Conservation (phyloP, 2,888 invertebrate genomes). For the Hirtodrosophila cameraria region DNA sequence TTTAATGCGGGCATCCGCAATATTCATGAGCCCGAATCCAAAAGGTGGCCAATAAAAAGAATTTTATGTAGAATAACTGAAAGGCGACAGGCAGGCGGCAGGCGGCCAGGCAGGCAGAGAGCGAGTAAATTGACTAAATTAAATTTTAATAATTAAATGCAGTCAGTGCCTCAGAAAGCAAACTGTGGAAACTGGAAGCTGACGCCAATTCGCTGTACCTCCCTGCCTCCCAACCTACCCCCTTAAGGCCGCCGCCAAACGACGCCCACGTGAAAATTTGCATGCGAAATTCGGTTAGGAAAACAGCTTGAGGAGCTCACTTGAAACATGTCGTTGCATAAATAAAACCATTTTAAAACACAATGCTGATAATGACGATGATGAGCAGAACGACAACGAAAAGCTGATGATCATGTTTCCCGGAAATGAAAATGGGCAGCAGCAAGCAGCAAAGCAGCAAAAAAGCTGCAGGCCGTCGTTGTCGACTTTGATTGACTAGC, state of each 20-base stretch:
- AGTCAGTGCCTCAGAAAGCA: constrained; percentile 23
- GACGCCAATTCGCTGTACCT: neutral
- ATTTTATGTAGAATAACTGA: constrained; percentile 10
- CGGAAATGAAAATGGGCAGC: constrained; percentile 4
- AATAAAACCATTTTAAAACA: constrained; percentile 72
- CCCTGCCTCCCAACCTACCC: neutral
- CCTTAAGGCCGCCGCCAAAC: neutral
- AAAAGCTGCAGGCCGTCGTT: constrained; percentile 20
- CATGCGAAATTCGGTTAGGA: constrained; percentile 74
- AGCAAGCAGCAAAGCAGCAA: neutral
- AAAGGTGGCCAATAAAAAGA: constrained; percentile 49
- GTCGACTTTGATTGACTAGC: constrained; percentile 62
- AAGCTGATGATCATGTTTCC: constrained; percentile 29
- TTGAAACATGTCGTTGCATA: constrained; percentile 74
- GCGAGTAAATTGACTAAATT: constrained; percentile 72
- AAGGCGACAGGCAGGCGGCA: constrained; percentile 6
- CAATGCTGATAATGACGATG: constrained; percentile 44
- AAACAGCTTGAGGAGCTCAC: constrained; percentile 64
- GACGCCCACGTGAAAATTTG: constrained; percentile 68
- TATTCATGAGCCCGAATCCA: constrained; percentile 46
- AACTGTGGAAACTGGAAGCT: constrained; percentile 19
- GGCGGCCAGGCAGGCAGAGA: no score
- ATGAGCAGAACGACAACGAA: constrained; percentile 22
- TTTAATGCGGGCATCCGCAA: constrained; percentile 46
- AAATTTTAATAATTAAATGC: constrained; percentile 78